Conservation (phyloP, 2,113 vertebrate species). For the Cyanoramphus novaezelandiae region DNA sequence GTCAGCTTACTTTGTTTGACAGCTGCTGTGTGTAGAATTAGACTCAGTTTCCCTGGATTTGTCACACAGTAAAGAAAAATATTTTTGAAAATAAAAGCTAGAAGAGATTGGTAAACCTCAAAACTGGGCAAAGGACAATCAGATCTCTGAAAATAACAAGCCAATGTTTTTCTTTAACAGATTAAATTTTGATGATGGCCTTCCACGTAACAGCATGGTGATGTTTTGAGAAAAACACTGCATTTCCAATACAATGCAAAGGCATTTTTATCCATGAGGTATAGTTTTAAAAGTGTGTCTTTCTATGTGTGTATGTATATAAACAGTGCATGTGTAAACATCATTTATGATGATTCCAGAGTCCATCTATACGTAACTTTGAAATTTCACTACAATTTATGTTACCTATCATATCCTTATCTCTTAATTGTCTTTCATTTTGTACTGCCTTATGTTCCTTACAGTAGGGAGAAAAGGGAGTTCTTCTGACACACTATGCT, state of each 20-base stretch:
- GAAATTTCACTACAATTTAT: background rate
- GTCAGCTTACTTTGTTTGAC: background rate
- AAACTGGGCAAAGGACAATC: background rate
- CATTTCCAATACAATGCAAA: background rate
- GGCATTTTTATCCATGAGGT: background rate
- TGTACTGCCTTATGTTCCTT: background rate
- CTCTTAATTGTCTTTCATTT: background rate
- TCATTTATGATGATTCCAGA: background rate
- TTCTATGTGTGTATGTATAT: background rate
- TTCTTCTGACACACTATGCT: background rate
- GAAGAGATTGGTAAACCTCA: background rate
- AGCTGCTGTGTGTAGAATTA: background rate
- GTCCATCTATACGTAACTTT: background rate
- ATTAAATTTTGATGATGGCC: background rate
- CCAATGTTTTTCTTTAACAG: background rate
- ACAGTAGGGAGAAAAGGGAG: background rate
- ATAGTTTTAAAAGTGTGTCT: background rate
- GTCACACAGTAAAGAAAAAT: background rate
- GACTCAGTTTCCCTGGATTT: background rate
- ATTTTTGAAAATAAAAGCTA: background rate
- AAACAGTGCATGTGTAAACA: background rate
- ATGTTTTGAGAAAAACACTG: background rate
- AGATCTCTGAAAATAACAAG: background rate
- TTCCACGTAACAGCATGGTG: background rate
- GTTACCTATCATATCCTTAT: background rate